phyloP scores from a whole-genome alignment of 2,113 vertebrate genomes.

The Peromyscus polionotus region DNA sequence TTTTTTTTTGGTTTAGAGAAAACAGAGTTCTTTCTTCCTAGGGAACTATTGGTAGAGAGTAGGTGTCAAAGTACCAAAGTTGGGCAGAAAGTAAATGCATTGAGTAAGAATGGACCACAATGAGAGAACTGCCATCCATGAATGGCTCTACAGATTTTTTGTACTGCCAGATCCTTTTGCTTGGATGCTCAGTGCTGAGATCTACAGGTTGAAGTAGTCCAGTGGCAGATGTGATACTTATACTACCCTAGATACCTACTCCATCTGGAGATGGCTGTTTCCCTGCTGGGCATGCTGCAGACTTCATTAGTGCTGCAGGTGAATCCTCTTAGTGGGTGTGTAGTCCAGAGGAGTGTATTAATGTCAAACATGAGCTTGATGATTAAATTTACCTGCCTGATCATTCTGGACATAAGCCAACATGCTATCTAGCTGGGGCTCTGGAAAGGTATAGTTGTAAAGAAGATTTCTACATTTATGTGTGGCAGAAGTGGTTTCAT shows the following conservation, averaged over 20 bases:
- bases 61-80: neutral
- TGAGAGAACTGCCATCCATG: fast-evolving
- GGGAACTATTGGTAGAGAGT: neutral
- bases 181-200: neutral
- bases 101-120: neutral
- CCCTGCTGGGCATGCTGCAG: neutral
- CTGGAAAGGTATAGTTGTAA: neutral
- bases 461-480: neutral
- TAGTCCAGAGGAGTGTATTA: neutral
- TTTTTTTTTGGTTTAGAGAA: neutral
- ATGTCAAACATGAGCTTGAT: neutral
- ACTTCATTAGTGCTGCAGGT: neutral
- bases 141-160: neutral
- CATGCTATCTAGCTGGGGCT: neutral
- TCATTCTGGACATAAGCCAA: neutral
- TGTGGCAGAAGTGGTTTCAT: neutral
- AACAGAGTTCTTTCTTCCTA: neutral
- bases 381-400: neutral
- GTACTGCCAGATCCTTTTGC: neutral
- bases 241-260: fast-evolving
- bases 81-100: fast-evolving
- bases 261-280: neutral
- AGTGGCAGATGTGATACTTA: neutral
- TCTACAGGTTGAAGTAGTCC: too few relatives aligned
- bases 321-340: neutral